Percentiles rank a stretch among this genome's conserved stretches.
phyloP scores from a whole-genome alignment of 2,797 vertebrate species.

The Champsocephalus esox region DNA sequence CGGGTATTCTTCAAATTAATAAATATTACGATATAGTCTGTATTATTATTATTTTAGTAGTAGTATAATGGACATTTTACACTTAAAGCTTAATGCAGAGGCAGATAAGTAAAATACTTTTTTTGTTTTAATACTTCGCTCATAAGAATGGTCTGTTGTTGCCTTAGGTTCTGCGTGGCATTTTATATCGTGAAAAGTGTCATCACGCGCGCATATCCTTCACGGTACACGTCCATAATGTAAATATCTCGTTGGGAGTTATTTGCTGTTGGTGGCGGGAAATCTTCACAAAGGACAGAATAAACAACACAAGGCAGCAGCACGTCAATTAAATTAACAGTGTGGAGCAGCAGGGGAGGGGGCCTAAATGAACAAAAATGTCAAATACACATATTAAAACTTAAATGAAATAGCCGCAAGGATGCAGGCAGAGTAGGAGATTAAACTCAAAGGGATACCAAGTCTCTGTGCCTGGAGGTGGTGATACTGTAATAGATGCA shows the following conservation, averaged over 20 bases:
- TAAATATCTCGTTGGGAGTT: conserved; percentile 14
- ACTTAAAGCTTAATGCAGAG: neutral
- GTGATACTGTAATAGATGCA: conserved; percentile 75
- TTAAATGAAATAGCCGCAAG: conserved; percentile 85
- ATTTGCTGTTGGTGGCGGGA: conserved; percentile 48
- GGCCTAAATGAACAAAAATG: conserved; percentile 83
- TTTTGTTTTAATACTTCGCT: neutral
- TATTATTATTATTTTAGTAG: neutral
- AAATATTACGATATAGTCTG: neutral
- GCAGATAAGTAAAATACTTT: neutral
- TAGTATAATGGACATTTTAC: neutral
- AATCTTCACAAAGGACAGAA: conserved; percentile 71
- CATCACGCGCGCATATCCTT: neutral
- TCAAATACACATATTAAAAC: conserved; percentile 88
- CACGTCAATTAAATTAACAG: conserved; percentile 83
- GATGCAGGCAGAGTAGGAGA: conserved; percentile 80
- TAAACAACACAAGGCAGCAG: conserved; percentile 76
- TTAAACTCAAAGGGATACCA: conserved; percentile 83
- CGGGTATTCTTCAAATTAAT: conserved; percentile 5
- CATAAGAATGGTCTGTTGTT: neutral
- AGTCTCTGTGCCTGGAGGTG: conserved; percentile 74
- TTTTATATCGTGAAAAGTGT: conserved; percentile 14
- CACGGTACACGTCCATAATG: neutral
- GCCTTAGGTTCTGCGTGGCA: conserved; percentile 11
- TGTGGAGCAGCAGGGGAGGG: conserved; percentile 11